These are phyloP conservation scores for Phalacrocorax brasilianus DNA, from an alignment of 2,113 vertebrate genomes.

Conservation along the genomic window DNA sequence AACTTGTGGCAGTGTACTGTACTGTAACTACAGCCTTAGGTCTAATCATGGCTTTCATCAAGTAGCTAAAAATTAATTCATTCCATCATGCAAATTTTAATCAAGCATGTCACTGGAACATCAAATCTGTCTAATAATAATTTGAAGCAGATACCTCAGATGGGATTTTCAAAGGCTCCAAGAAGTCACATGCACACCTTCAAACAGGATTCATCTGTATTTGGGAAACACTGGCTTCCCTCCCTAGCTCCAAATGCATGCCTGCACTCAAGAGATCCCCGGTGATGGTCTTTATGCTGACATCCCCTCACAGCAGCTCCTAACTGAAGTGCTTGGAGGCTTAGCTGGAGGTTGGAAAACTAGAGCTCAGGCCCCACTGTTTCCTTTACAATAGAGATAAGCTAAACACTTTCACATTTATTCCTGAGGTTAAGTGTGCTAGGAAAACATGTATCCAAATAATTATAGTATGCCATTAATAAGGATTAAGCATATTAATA, in stretches of 20 bases:
- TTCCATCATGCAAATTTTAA: neutral
- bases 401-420: neutral
- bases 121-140: neutral
- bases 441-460: slow-evolving; percentile 5
- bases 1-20: neutral
- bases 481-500: slow-evolving; percentile 38
- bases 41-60: neutral
- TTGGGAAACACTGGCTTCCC: neutral
- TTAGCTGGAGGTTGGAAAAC: neutral
- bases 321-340: neutral
- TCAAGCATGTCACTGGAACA: neutral
- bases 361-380: neutral
- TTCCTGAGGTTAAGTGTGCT: neutral
- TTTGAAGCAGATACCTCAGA: neutral
- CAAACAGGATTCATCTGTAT: neutral
- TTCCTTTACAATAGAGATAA: neutral
- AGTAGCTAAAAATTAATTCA: neutral
- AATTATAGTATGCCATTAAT: neutral
- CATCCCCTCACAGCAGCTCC: neutral
- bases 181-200: neutral
- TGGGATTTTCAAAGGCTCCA: neutral
- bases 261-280: neutral
- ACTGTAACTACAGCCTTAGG: neutral
- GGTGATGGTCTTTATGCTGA: neutral
- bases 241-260: neutral